Percentiles rank a stretch among this genome's conserved stretches.
Evolutionary conservation across 2,797 vertebrate genomes (phyloP).

Genomic region (Gambelia wislizenii): DNA sequence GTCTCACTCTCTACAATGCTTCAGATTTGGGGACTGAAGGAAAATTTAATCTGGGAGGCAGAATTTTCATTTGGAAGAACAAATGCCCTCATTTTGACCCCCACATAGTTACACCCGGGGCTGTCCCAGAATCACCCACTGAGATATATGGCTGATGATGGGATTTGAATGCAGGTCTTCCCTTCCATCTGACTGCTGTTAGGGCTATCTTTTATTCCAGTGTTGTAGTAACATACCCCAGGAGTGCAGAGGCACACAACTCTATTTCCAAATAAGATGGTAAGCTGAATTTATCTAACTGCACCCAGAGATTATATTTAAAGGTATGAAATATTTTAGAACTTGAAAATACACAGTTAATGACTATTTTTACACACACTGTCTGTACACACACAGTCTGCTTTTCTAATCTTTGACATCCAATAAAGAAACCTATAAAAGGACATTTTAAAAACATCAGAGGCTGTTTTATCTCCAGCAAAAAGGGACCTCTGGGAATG

Average conservation of each 20-base stretch:
- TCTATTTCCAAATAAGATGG: too few species aligned
- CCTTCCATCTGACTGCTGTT: too few species aligned
- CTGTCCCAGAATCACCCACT: too few species aligned
- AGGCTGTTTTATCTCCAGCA: not conserved
- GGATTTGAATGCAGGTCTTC: not conserved
- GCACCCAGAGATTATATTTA: not conserved
- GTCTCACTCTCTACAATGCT: too few species aligned
- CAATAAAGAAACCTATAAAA: not conserved
- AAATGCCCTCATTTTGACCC: too few species aligned
- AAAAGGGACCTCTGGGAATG: not conserved
- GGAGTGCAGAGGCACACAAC: not conserved
- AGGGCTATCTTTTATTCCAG: not conserved
- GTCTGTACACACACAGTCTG: not conserved
- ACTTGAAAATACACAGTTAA: not conserved
- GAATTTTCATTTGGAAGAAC: too few species aligned
- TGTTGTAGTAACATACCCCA: not conserved
- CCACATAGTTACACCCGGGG: too few species aligned
- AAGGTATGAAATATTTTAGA: not conserved
- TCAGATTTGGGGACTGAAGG: too few species aligned
- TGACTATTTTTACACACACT: not conserved
- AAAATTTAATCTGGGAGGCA: too few species aligned
- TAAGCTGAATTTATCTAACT: not conserved
- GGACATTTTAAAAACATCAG: not conserved
- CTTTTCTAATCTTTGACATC: slow-evolving; percentile 12
- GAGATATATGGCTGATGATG: too few species aligned